Evolutionary conservation across 2,113 vertebrate species (phyloP), one percentile per base, ranked within the genome.

Genomic region (Pangasianodon gigas): DNA sequence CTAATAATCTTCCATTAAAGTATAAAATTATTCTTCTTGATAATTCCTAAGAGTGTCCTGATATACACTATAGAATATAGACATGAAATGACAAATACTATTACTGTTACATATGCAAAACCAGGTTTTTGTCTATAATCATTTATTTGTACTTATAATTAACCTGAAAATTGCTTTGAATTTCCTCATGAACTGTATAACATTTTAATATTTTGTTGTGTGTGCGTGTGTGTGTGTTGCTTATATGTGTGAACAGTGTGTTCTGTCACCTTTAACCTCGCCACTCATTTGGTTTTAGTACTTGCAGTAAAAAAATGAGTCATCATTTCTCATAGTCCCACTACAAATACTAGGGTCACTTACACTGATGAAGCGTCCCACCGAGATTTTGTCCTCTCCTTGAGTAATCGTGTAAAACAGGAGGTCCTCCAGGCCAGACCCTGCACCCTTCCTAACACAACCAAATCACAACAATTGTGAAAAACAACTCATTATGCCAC

Each of bases 351-450:
- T 8, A 44, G 41, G 58, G 24, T 16, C 29, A 95, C 97, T 95
- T 94, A 98, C 97, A 88, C 95, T 94, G 74, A 97, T 96, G 93
- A 98, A 98, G 89, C 96, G 97, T 65, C 96, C 93, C 87, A 97
- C 91, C 32, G 97, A 96, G 87, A 97, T 97, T 60, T 90, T 95
- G 54, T 97, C 96, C 90, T 97, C 95, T 93, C 97, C 97, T 83
- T 97, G 96, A 0, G 97, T 96, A 93, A 98, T 95, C 48, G 97
- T 97, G 95, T 97, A 97, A 95, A 98, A 98, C 86, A 98, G 96
- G 84, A 97, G 92, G 71, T 97, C 97, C 52, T 96, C 97, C 89
- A 97, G 95, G 21, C 94, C 95, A 77, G 95, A 94, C 91, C 96
- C 94, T 90, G 95, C 90, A 4, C 91, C 67, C 37, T 94, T 95